Base-by-base conservation (phyloP, 2,888 invertebrate genomes). In the Endomychus coccineus region DNA sequence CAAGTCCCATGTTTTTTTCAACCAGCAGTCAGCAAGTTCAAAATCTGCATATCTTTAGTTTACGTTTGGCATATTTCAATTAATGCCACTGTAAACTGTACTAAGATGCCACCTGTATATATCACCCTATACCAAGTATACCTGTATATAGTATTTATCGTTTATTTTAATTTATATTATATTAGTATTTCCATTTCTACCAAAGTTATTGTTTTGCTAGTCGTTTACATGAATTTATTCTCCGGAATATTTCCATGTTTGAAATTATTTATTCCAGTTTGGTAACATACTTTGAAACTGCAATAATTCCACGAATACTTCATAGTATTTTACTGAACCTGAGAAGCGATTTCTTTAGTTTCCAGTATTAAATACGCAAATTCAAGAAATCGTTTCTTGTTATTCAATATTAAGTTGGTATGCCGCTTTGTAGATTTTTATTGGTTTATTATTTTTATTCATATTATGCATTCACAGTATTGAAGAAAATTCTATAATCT, bases 1-100 rank as follows among this genome's bases (percentile, higher is more conserved):
- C 61, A 61, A 62, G 59, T 61, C 56, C 57, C 61, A 54, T 53
- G 54, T 61, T 59, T 57, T 53, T 55, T 55, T 44, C 48, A 61
- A 60, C 62, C 63, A 65, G 61, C 64, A 64, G 62, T 64, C 60
- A 61, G 58, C 65, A 66, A 66, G 64, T 64, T 61, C 56, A 62
- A 59, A 63, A 66, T 64, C 65, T 65, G 65, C 64, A 65, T 58
- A 47, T 48, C n/a, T 54, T 55, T 48, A 44, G 54, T 58, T 56
- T 55, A 50, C 46, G 50, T 54, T 49, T 45, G 55, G 56, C 57
- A 55, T 55, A 48, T 49, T 49, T 44, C 50, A 50, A 51, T 46
- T 45, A 33, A 42, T 47, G 58, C 60, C 61, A 54, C 59, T 64
- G 65, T 66, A 64, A 64, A 65, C 64, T 66, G 64, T 59, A 56